These are phyloP conservation scores for Vicugna pacos DNA, from an alignment of 2,113 vertebrate species.

Conservation along the genomic window DNA sequence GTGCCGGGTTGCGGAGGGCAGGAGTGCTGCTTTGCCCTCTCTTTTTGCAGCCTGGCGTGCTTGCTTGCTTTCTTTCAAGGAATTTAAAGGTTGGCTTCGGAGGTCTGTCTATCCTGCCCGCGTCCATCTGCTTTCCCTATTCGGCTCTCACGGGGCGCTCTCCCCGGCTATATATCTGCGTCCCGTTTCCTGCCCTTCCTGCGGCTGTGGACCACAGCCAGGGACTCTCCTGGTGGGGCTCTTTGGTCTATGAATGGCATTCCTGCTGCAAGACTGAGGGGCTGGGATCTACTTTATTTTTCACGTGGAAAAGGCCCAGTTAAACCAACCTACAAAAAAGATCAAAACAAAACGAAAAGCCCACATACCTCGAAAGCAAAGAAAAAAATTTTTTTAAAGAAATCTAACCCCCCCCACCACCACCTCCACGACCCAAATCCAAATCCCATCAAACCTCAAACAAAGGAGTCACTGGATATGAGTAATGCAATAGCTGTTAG, in stretches of 20 bases:
- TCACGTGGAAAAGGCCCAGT: slow-evolving; percentile 52
- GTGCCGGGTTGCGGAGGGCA: not conserved
- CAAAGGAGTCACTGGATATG: slow-evolving; percentile 84
- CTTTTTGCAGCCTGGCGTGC: slow-evolving; percentile 56
- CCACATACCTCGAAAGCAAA: slow-evolving; percentile 70
- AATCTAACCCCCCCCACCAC: not conserved
- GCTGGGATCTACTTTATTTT: slow-evolving; percentile 51
- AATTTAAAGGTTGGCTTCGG: slow-evolving; percentile 64
- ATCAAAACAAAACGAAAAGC: slow-evolving; percentile 69
- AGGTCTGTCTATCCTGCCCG: slow-evolving; percentile 11
- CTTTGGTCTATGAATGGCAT: slow-evolving; percentile 44
- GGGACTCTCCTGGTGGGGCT: slow-evolving; percentile 30
- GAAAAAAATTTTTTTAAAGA: not conserved
- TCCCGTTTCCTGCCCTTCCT: slow-evolving; percentile 66
- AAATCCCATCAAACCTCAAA: slow-evolving; percentile 60
- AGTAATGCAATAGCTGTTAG: slow-evolving; percentile 84
- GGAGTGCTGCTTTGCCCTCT: not conserved
- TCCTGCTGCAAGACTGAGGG: slow-evolving; percentile 36
- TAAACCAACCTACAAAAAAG: slow-evolving; percentile 62
- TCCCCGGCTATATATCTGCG: slow-evolving; percentile 44
- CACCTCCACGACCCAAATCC: not conserved
- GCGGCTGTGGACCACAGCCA: slow-evolving; percentile 61
- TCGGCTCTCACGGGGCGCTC: not conserved
- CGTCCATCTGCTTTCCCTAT: slow-evolving; percentile 75
- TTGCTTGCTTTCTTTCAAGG: slow-evolving; percentile 76